phyloP scores from a whole-genome alignment of 37 sponge, comb jelly and placozoan genomes.

The Chondrilla cf. caribensis region DNA sequence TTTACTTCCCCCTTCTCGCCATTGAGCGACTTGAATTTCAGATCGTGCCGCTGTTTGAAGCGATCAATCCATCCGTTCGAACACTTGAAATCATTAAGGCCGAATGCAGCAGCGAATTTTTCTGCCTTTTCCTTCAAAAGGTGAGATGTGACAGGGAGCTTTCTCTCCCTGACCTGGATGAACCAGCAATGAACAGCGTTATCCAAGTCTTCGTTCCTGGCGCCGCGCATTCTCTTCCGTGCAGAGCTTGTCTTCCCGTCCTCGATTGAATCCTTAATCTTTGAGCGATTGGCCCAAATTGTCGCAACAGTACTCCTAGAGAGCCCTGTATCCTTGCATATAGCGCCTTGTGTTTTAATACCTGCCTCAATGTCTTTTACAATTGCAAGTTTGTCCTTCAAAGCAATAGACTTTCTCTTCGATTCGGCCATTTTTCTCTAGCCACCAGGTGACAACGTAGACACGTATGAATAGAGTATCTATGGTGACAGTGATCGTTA shows the following conservation, averaged over 20 bases:
- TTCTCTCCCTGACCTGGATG: neutral
- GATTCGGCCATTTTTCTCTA: conserved; percentile 22
- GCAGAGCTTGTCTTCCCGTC: conserved; percentile 3
- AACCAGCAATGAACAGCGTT: neutral
- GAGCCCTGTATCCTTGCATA: neutral
- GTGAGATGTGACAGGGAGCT: neutral
- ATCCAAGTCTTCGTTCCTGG: neutral
- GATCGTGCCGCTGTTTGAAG: conserved; percentile 2
- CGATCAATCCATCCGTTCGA: conserved; percentile 4
- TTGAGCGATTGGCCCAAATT: conserved; percentile 7
- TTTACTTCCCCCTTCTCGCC: conserved; percentile 6
- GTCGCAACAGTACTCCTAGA: conserved; percentile 19
- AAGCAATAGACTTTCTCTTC: conserved; percentile 24
- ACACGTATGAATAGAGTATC: too few species aligned
- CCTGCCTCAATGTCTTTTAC: conserved; percentile 10
- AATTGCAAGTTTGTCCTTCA: conserved; percentile 21
- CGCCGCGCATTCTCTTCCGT: conserved; percentile 1
- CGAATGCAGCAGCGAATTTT: conserved; percentile 3
- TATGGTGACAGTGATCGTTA: too few species aligned
- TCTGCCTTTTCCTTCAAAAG: conserved; percentile 2
- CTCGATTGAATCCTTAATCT: conserved; percentile 6
- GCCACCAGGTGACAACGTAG: too few species aligned
- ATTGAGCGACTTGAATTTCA: neutral
- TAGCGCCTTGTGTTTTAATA: neutral
- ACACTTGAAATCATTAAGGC: neutral